Evolutionary conservation across 1,140 invertebrate genomes (phyloP).

Genomic region (Diabrotica undecimpunctata): DNA sequence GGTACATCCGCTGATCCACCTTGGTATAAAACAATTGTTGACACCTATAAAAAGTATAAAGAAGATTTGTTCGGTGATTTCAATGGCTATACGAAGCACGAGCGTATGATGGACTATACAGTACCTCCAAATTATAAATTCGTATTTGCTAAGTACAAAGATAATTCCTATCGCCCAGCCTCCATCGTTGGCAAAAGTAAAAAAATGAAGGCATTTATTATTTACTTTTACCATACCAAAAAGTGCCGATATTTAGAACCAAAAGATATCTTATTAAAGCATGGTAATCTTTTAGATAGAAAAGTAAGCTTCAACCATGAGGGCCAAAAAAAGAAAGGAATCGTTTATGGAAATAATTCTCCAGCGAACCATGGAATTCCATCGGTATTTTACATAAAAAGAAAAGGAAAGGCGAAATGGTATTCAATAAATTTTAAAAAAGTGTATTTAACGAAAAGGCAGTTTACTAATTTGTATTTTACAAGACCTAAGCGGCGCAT

Average conservation of each 20-base stretch:
- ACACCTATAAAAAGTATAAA: constrained; percentile 24
- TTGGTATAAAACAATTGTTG: constrained; percentile 23
- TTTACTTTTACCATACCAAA: constrained; percentile 26
- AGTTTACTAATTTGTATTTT: constrained; percentile 19
- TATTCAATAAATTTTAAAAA: constrained; percentile 24
- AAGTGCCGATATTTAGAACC: constrained; percentile 25
- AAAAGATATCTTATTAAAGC: constrained; percentile 25
- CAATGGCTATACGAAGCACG: not conserved
- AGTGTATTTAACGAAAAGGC: constrained; percentile 26
- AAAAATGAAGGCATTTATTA: constrained; percentile 23
- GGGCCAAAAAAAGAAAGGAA: constrained; percentile 16
- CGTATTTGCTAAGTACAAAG: constrained; percentile 25
- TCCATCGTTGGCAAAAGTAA: constrained; percentile 23
- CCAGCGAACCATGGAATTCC: constrained; percentile 29
- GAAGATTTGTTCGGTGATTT: constrained; percentile 12
- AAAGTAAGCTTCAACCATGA: constrained; percentile 24
- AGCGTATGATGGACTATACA: constrained; percentile 20
- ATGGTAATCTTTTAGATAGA: constrained; percentile 25
- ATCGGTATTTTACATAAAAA: constrained; percentile 24
- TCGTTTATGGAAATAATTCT: constrained; percentile 28
- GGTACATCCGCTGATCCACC: not conserved
- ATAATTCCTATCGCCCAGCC: constrained; percentile 23
- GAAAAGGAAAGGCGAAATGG: constrained; percentile 22
- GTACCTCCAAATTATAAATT: constrained; percentile 25
- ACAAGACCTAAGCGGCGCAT: constrained; percentile 7